A percentile compares a stretch with the other conserved stretches of the same genome.
Evolutionary conservation across 2,888 invertebrate genomes (phyloP).

Genomic region (Acleris sparsana): DNA sequence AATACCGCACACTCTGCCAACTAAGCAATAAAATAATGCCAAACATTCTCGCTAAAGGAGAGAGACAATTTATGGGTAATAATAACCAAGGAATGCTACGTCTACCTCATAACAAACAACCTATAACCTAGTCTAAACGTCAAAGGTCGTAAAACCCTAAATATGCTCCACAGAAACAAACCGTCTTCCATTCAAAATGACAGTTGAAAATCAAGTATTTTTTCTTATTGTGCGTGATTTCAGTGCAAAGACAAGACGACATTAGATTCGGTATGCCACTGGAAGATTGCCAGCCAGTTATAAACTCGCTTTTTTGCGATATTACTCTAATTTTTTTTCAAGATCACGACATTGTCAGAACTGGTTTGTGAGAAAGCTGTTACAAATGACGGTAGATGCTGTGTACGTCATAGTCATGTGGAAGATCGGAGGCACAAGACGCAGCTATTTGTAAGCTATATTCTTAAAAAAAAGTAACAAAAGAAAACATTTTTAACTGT

Average conservation of each 20-base stretch:
- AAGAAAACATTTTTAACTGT: too few species aligned
- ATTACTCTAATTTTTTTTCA: conserved; percentile 26
- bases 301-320: conserved; percentile 32
- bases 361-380: conserved; percentile 4
- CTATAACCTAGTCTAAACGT: conserved; percentile 20
- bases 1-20: conserved; percentile 16
- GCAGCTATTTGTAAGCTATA: not conserved
- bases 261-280: conserved; percentile 36
- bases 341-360: conserved; percentile 22
- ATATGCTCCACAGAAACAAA: not conserved
- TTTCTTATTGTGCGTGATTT: conserved; percentile 13
- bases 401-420: conserved; percentile 3
- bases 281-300: conserved; percentile 31
- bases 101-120: conserved; percentile 21
- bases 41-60: conserved; percentile 20
- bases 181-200: conserved; percentile 4
- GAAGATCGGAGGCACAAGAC: not conserved
- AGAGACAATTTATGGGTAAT: conserved; percentile 20
- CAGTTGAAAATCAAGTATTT: not conserved
- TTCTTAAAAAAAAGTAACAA: too few species aligned
- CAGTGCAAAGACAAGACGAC: conserved; percentile 32
- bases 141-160: conserved; percentile 8
- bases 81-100: conserved; percentile 2
- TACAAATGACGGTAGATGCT: conserved; percentile 4
- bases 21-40: conserved; percentile 12